Evolutionary conservation across 2,797 vertebrate genomes (phyloP).

Genomic region (Perodicticus potto): DNA sequence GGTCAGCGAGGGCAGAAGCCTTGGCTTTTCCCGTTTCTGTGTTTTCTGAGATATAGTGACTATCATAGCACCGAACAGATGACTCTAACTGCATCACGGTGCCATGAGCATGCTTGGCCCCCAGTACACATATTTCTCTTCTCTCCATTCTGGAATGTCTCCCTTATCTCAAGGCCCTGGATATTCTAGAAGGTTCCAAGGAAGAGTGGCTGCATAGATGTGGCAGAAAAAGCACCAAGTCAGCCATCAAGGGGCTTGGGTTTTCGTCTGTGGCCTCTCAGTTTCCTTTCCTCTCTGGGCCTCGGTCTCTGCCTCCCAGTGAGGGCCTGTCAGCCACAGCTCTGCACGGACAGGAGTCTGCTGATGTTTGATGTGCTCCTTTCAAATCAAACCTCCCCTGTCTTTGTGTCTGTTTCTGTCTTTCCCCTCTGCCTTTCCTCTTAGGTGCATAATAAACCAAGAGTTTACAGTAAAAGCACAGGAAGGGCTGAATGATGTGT

Average conservation of each 20-base stretch:
- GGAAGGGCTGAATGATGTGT: conserved; percentile 87
- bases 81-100: neutral
- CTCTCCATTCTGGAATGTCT: neutral
- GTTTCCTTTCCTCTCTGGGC: neutral
- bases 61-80: neutral
- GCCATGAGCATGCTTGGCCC: neutral
- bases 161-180: neutral
- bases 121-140: neutral
- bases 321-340: neutral
- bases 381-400: conserved; percentile 26
- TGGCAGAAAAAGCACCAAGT: neutral
- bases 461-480: conserved; percentile 89
- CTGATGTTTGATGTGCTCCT: neutral
- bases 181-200: neutral
- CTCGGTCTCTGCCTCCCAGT: neutral
- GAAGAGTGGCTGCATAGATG: neutral
- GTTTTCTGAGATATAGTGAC: neutral
- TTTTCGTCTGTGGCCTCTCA: neutral
- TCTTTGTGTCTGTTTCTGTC: conserved; percentile 61
- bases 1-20: neutral
- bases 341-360: neutral
- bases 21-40: neutral
- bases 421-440: conserved; percentile 79
- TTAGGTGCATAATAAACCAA: conserved; percentile 73
- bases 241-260: fast-evolving